Conservation (phyloP, 2,888 invertebrate species). For the Hirtodrosophila histrioides region DNA sequence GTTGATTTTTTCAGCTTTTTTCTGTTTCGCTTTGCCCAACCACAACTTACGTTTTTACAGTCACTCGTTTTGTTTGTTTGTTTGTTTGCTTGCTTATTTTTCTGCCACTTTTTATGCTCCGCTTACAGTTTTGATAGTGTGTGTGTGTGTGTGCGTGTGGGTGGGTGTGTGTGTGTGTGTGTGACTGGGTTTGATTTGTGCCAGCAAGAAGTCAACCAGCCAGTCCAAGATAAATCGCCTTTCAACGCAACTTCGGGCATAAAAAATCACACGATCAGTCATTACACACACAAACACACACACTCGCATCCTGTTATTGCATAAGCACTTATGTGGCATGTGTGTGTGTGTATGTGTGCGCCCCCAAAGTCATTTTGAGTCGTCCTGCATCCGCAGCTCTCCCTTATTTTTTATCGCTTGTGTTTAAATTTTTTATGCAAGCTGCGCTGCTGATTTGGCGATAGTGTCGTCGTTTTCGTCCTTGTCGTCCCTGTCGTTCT, state of each 20-base stretch:
- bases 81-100: conserved; percentile 73
- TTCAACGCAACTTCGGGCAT: conserved; percentile 75
- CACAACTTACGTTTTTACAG: conserved; percentile 73
- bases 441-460: conserved; percentile 77
- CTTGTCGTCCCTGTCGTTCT: conserved; percentile 11
- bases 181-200: conserved; percentile 57
- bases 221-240: conserved; percentile 80
- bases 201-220: conserved; percentile 60
- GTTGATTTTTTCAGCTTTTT: conserved; percentile 26
- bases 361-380: conserved; percentile 70
- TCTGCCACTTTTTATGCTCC: conserved; percentile 65
- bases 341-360: conserved; percentile 21
- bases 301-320: conserved; percentile 49
- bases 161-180: conserved; percentile 32
- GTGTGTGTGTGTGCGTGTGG: conserved; percentile 5
- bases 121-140: background rate
- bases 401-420: conserved; percentile 62
- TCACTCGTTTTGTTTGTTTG: conserved; percentile 45
- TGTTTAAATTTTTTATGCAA: conserved; percentile 74
- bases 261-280: conserved; percentile 81
- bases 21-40: conserved; percentile 45
- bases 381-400: conserved; percentile 31
- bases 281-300: conserved; percentile 63
- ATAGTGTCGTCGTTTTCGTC: conserved; percentile 67
- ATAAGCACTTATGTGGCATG: conserved; percentile 70